phyloP scores from a whole-genome alignment of 1,140 invertebrate genomes.

The Lethrus apterus region DNA sequence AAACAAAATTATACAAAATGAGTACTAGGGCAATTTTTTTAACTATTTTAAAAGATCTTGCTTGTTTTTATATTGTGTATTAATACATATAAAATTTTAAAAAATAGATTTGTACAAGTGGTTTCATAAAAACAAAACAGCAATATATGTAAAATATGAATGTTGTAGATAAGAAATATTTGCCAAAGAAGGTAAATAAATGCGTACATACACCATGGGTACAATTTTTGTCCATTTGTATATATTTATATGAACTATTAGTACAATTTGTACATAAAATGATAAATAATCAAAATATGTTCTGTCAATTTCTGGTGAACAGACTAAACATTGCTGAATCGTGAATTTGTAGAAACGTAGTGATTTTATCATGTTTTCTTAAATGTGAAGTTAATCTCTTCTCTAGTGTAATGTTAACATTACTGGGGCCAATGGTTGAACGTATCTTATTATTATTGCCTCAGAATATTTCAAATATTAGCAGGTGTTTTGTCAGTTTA shows the following conservation, averaged over 20 bases:
- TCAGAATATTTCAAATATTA: constrained; percentile 21
- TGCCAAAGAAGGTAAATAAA: constrained; percentile 17
- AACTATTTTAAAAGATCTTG: too few relatives aligned
- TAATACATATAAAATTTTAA: too few relatives aligned
- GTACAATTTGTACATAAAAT: constrained; percentile 31
- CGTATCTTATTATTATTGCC: constrained; percentile 32
- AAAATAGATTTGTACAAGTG: too few relatives aligned
- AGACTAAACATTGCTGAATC: too few relatives aligned
- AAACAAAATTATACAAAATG: neutral
- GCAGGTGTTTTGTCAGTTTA: too few relatives aligned
- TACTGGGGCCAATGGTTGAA: constrained; percentile 34
- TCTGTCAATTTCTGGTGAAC: constrained; percentile 8
- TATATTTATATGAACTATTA: constrained; percentile 19
- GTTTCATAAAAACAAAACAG: too few relatives aligned
- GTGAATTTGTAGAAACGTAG: too few relatives aligned
- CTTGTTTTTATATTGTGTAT: too few relatives aligned
- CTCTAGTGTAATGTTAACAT: constrained; percentile 13
- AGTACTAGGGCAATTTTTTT: constrained; percentile 9
- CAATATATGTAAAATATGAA: too few relatives aligned
- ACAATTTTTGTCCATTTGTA: constrained; percentile 19
- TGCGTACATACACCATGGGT: constrained; percentile 17
- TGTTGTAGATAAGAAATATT: too few relatives aligned
- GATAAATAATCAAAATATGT: constrained; percentile 26
- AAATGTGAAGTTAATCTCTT: too few relatives aligned
- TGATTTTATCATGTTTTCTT: too few relatives aligned